These are phyloP conservation scores for Penaeus monodon DNA, from an alignment of 2,888 invertebrate genomes.

Conservation along the genomic window DNA sequence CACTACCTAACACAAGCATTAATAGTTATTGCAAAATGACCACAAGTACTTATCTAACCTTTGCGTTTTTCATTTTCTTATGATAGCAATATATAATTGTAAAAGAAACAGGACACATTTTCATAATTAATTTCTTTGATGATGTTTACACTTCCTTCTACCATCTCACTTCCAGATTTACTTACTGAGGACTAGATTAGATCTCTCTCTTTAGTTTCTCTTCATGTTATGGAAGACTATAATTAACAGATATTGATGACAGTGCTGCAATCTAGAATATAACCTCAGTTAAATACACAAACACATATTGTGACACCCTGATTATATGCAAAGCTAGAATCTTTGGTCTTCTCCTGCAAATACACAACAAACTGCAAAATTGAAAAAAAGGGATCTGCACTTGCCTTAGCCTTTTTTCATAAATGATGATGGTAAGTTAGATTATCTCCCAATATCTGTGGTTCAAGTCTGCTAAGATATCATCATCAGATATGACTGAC, in stretches of 20 bases:
- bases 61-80: neutral
- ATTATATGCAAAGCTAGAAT: slow-evolving; percentile 26
- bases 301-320: slow-evolving; percentile 31
- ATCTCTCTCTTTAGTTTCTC: slow-evolving; percentile 21
- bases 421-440: too few species aligned
- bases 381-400: neutral
- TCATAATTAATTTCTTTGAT: neutral
- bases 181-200: slow-evolving; percentile 39
- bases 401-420: too few species aligned
- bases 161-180: slow-evolving; percentile 30
- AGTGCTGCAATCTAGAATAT: slow-evolving; percentile 7
- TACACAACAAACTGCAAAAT: slow-evolving; percentile 31
- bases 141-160: neutral
- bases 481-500: too few species aligned
- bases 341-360: slow-evolving; percentile 42
- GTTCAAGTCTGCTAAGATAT: too few species aligned
- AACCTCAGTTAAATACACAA: slow-evolving; percentile 14
- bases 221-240: slow-evolving; percentile 31
- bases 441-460: too few species aligned
- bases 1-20: neutral
- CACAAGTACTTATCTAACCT: neutral
- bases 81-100: neutral
- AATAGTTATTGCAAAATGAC: neutral
- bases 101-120: slow-evolving; percentile 27
- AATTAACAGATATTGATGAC: slow-evolving; percentile 18